Base-by-base conservation (phyloP, 1,140 invertebrate genomes). In the Bombus cullumanus region DNA sequence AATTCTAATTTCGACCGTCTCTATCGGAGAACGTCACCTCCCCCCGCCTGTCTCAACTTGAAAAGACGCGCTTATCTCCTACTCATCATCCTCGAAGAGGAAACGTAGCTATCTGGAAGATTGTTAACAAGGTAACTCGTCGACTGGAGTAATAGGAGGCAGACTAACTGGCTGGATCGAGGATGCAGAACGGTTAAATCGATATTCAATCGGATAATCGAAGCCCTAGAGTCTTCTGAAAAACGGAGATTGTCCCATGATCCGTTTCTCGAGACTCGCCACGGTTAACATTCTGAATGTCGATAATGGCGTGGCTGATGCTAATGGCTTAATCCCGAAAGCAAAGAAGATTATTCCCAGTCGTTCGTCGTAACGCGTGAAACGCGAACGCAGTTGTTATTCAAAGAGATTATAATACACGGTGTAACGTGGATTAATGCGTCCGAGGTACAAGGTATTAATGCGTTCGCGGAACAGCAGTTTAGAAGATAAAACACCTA, bases 271-370 rank as follows among this genome's bases (percentile, higher is more conserved):
- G 22, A 18, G 31, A 34, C 31, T 37, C 25, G 2, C 28, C 13
- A 1, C 9, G 18, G 28, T 47, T 13, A 39, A 75, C 15, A 22
- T 53, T 34, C 41, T 53, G 22, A 34, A 75, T 74, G 37, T 64
- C 39, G 59, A 64, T 66, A 78, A 66, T 37, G 37, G 3, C 25
- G 18, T 6, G 34, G 13, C 34, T 10, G 15, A 47, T 59, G n/a
- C 62, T 78, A 78, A 78, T 41, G 59, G 37, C 75, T 78, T 78
- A 64, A 78, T 78, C 75, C 41, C 34, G 9, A 43, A 37, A 31
- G 57, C 73, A 75, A 75, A 66, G 75, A 75, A 66, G 59, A 78
- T 78, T 78, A 78, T 39, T 41, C 28, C 57, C 2, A 3, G 15
- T 31, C n/a, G 39, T 41, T 78, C 39, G 37, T 6, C 31, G 75